Evolutionary conservation across 1,140 invertebrate genomes (phyloP).

Genomic region (Eulimnadia texana): DNA sequence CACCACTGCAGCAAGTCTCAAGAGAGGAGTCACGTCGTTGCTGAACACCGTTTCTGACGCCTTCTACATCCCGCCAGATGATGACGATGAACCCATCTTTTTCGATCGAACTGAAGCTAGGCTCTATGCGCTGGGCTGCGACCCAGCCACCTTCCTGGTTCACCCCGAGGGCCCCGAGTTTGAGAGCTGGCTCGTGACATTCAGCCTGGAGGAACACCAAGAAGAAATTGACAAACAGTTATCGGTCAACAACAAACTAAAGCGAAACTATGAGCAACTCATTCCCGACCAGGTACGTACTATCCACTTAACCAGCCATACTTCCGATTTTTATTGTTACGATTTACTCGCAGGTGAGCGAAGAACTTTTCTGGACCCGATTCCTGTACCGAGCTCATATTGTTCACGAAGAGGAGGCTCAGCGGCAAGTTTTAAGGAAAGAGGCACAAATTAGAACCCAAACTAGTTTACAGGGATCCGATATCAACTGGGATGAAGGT

Average conservation of each 20-base stretch:
- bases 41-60: constrained; percentile 42
- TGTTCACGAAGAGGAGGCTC: constrained; percentile 28
- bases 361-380: constrained; percentile 33
- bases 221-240: constrained; percentile 31
- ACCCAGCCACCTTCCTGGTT: constrained; percentile 31
- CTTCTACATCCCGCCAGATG: constrained; percentile 48
- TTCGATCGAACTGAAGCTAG: constrained; percentile 31
- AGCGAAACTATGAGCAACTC: constrained; percentile 30
- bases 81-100: constrained; percentile 48
- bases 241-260: constrained; percentile 28
- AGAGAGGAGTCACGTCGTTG: constrained; percentile 49
- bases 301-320: too few species aligned
- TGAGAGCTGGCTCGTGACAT: constrained; percentile 29
- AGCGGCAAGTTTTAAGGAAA: constrained; percentile 25
- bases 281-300: constrained; percentile 21
- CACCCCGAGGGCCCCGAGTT: constrained; percentile 28
- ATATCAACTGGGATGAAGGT: constrained; percentile 20
- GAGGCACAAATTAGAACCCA: constrained; percentile 14
- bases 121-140: constrained; percentile 28
- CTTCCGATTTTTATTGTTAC: too few species aligned
- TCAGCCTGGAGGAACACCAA: constrained; percentile 29
- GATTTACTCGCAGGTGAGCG: too few species aligned
- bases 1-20: constrained; percentile 49
- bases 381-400: constrained; percentile 33
- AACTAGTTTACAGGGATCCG: neutral